phyloP scores from a whole-genome alignment of 30 jellyfish, hydroid and myxozoan species.

The Cassiopea xamachana region DNA sequence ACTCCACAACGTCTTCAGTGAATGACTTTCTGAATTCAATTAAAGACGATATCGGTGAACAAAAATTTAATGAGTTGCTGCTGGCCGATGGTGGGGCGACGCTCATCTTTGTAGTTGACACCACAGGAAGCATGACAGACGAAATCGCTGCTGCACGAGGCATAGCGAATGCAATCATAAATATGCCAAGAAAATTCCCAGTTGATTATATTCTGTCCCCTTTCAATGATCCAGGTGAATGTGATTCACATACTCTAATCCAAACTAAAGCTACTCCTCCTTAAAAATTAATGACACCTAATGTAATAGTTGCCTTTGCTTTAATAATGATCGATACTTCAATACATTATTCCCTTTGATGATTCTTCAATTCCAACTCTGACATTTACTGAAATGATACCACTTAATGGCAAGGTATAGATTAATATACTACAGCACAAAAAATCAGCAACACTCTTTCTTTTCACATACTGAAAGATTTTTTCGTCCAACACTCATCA shows the following conservation, averaged over 20 bases:
- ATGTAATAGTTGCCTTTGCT: too few species aligned
- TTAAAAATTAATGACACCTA: too few species aligned
- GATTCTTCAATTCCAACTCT: too few species aligned
- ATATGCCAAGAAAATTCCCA: conserved; percentile 53
- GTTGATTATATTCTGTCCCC: conserved; percentile 90
- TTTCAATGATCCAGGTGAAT: conserved; percentile 86
- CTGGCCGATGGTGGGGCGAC: conserved; percentile 77
- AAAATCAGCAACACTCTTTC: too few species aligned
- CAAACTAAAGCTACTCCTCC: too few species aligned
- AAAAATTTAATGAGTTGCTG: conserved; percentile 51
- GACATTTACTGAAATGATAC: too few species aligned
- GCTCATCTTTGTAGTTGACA: conserved; percentile 70
- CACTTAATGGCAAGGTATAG: too few species aligned
- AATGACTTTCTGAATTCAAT: conserved; percentile 43
- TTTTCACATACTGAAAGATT: too few species aligned
- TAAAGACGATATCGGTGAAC: conserved; percentile 57
- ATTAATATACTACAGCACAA: too few species aligned
- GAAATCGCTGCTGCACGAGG: conserved; percentile 73
- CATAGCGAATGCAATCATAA: conserved; percentile 71
- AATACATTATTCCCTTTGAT: too few species aligned
- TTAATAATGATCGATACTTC: too few species aligned
- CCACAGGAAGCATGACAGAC: conserved; percentile 83
- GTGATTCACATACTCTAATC: not conserved
- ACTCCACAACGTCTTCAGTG: conserved; percentile 55
- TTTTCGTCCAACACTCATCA: too few species aligned